Conservation (phyloP, 1,140 invertebrate species). For the Drosophila seguyi region DNA sequence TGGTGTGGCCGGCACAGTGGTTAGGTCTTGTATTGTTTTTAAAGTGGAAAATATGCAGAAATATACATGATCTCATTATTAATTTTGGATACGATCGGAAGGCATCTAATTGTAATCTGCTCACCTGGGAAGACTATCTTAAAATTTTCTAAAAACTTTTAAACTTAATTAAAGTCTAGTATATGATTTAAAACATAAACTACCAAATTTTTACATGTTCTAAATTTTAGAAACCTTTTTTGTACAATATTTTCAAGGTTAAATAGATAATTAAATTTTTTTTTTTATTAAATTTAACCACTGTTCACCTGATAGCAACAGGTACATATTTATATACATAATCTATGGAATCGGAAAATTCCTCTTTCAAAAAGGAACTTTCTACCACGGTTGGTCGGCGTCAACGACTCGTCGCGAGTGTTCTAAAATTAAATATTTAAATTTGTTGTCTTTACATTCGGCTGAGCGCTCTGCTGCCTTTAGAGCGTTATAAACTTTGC, state of each 20-base stretch:
- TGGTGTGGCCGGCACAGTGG: slow-evolving; percentile 44
- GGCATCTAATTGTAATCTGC: no score
- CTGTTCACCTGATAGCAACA: slow-evolving; percentile 1
- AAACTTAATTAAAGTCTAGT: no score
- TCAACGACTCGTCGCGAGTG: slow-evolving; percentile 62
- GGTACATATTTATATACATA: background rate
- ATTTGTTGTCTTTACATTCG: slow-evolving; percentile 69
- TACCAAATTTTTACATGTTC: background rate
- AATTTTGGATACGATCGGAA: no score
- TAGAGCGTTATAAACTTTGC: slow-evolving; percentile 45
- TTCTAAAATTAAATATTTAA: slow-evolving; percentile 82
- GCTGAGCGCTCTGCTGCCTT: slow-evolving; percentile 50
- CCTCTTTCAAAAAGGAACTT: background rate
- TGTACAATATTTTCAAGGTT: background rate
- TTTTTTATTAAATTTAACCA: no score
- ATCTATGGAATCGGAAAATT: slow-evolving; percentile 4
- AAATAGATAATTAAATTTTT: background rate
- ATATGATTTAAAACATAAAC: background rate
- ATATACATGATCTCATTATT: no score
- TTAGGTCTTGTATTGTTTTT: background rate
- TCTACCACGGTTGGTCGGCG: slow-evolving; percentile 57
- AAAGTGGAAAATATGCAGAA: background rate
- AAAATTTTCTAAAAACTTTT: background rate
- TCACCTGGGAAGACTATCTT: no score
- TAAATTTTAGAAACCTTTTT: background rate